phyloP scores from a whole-genome alignment of 2,113 vertebrate genomes.

The Hydropotes inermis region DNA sequence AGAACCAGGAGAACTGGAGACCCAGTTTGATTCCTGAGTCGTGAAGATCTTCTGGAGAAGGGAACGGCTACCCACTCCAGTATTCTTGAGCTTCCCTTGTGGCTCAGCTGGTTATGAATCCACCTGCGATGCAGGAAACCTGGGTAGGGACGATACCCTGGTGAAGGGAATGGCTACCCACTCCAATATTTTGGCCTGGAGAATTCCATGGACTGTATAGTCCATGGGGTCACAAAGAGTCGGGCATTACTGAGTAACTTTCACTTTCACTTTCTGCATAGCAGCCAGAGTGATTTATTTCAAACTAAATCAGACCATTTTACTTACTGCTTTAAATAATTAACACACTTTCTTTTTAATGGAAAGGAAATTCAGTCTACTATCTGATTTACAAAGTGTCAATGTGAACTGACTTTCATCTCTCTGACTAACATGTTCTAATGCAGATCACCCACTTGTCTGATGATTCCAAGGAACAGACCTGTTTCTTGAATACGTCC shows the following conservation, averaged over 20 bases:
- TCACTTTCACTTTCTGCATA: neutral
- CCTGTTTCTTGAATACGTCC: neutral
- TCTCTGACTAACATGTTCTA: slow-evolving; percentile 18
- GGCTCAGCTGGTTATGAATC: neutral
- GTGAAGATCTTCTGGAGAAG: neutral
- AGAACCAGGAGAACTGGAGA: neutral
- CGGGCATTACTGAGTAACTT: neutral
- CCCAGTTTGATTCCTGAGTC: neutral
- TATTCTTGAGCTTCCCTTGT: neutral
- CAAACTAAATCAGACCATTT: neutral
- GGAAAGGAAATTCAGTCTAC: slow-evolving; percentile 1
- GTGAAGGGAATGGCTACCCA: neutral
- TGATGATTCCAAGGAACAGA: slow-evolving; percentile 19
- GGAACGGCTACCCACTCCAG: neutral
- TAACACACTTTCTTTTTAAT: slow-evolving; percentile 11
- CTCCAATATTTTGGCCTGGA: neutral
- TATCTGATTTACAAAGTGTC: slow-evolving; percentile 28
- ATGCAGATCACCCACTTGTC: neutral
- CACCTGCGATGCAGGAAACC: neutral
- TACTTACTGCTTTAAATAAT: slow-evolving; percentile 39
- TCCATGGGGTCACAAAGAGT: neutral
- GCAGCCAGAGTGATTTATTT: neutral
- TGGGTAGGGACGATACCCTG: neutral
- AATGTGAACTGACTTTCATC: slow-evolving; percentile 28
- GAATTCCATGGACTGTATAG: neutral